Evolutionary conservation across 1,140 invertebrate genomes (phyloP).

Genomic region (Cotesia chilonis): DNA sequence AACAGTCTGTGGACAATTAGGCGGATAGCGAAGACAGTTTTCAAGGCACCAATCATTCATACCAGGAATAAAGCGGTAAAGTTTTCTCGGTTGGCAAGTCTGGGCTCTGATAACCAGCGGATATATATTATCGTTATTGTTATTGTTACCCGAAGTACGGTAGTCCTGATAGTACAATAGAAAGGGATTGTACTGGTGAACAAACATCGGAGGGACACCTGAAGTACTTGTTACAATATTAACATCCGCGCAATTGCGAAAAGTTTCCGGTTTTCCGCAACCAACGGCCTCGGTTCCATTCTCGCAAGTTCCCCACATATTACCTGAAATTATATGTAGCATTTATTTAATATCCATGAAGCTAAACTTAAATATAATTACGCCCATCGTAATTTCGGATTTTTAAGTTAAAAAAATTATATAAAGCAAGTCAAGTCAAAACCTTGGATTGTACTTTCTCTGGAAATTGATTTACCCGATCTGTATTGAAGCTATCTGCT

Average conservation of each 20-base stretch:
- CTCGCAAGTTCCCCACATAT: conserved; percentile 86
- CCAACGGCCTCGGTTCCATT: conserved; percentile 86
- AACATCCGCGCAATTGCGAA: conserved; percentile 88
- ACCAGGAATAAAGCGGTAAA: conserved; percentile 73
- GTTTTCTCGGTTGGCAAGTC: conserved; percentile 73
- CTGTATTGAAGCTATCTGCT: no score
- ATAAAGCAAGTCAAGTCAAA: no score
- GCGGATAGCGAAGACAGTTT: conserved; percentile 85
- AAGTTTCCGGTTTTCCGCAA: conserved; percentile 87
- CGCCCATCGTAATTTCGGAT: no score
- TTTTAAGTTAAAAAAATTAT: no score
- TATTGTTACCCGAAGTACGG: conserved; percentile 61
- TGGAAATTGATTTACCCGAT: no score
- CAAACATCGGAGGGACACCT: conserved; percentile 72
- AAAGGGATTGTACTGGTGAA: conserved; percentile 75
- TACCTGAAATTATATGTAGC: conserved; percentile 67
- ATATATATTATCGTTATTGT: conserved; percentile 63
- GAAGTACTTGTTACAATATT: conserved; percentile 79
- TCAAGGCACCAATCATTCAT: conserved; percentile 83
- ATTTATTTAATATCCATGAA: conserved; percentile 25
- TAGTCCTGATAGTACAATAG: conserved; percentile 77
- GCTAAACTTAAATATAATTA: background rate
- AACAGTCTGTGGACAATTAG: conserved; percentile 78
- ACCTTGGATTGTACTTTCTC: no score
- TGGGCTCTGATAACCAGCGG: conserved; percentile 81